phyloP scores from a whole-genome alignment of 2,113 vertebrate genomes.

The Pterophyllum scalare region DNA sequence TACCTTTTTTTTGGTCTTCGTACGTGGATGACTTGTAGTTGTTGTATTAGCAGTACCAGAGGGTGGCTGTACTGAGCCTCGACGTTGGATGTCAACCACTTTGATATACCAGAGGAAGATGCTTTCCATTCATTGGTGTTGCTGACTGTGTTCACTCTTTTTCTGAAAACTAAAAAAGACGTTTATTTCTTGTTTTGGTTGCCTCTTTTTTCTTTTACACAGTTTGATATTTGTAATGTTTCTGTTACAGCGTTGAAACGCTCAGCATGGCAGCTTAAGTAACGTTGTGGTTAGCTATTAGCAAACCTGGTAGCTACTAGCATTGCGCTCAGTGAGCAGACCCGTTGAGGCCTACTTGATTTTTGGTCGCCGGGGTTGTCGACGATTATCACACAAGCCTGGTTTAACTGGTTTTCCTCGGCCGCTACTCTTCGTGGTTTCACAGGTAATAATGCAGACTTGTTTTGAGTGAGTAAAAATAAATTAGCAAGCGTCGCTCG shows the following conservation, averaged over 20 bases:
- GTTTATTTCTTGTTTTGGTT: neutral
- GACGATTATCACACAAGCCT: neutral
- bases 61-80: conserved; percentile 37
- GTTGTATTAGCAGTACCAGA: conserved; percentile 4
- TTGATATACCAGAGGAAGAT: neutral
- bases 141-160: neutral
- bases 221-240: neutral
- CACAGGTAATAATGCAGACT: conserved; percentile 10
- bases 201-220: neutral
- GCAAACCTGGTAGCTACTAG: conserved; percentile 3
- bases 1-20: neutral
- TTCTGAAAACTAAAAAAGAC: neutral
- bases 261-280: neutral
- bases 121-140: neutral
- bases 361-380: neutral
- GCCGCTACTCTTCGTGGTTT: neutral
- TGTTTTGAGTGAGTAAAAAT: neutral
- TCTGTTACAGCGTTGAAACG: neutral
- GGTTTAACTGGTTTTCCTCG: neutral
- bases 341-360: neutral
- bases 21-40: neutral
- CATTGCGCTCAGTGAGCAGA: neutral
- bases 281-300: neutral
- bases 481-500: neutral
- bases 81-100: neutral